phyloP scores from a whole-genome alignment of 2,113 vertebrate genomes.

The Marmota monax region DNA sequence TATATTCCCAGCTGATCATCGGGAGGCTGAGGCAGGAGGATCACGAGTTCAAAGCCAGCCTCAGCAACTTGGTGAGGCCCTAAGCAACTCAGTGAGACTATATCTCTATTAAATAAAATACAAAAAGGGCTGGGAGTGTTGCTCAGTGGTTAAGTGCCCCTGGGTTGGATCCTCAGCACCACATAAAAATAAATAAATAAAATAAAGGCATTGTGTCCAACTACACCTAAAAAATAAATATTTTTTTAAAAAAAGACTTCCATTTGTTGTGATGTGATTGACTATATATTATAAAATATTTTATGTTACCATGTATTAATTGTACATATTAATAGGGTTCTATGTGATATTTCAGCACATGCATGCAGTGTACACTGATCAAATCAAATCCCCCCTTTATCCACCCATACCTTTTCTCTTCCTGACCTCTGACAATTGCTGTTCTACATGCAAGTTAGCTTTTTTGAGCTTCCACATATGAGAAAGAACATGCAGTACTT shows the following conservation, averaged over 20 bases:
- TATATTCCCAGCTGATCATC: too few species aligned
- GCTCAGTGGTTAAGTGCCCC: too few species aligned
- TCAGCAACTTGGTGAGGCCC: too few species aligned
- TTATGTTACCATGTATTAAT: background rate
- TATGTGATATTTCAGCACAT: background rate
- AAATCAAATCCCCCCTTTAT: background rate
- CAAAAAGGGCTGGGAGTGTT: too few species aligned
- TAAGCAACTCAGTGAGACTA: too few species aligned
- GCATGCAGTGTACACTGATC: background rate
- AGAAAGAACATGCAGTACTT: background rate
- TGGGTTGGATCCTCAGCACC: too few species aligned
- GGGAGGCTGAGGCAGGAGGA: too few species aligned
- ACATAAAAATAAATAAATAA: background rate
- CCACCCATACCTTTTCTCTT: background rate
- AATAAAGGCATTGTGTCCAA: too few species aligned
- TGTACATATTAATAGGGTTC: background rate
- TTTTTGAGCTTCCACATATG: background rate
- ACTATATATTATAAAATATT: background rate
- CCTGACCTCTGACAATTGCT: background rate
- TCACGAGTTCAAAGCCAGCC: too few species aligned
- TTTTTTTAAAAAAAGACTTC: background rate
- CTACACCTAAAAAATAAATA: too few species aligned
- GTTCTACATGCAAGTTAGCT: background rate
- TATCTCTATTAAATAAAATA: too few species aligned
- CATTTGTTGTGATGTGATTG: background rate